Evolutionary conservation across 2,888 invertebrate genomes (phyloP), one percentile per base, ranked within the genome.

Genomic region (Beris morrisii): DNA sequence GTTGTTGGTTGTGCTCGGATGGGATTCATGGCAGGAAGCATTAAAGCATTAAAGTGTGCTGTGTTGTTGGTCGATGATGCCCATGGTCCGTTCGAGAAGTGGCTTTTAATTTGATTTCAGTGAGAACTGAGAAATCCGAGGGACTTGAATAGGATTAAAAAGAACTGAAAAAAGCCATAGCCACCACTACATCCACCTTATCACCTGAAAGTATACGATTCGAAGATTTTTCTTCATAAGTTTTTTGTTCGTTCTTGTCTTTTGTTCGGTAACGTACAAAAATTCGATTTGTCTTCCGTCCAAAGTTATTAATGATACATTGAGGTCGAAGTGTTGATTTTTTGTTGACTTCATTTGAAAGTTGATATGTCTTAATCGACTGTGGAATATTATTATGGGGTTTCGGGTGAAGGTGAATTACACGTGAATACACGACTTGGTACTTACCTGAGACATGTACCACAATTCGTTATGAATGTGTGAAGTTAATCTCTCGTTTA

Each of bases 1-100:
- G 38, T 38, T 38, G 38, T 54, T 48, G 61, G 50, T 61, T 43
- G 61, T 31, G 50, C 43, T 13, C 61, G 65, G 65, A 65, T 56
- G 65, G 65, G 64, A 53, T 64, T 46, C 56, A 65, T 65, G 55
- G 56, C 65, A 66, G 65, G 65, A 66, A 66, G 56, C 65, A 66
- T 66, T 52, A 52, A 56, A 57, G 53, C 32, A 58, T 58, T 44
- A 28, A 53, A 53, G 12, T 53, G 30, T 22, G 15, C 22, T 28
- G 53, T 12, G 28, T 22, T 53, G 53, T 12, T 53, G 53, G 53
- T 9, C 12, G 48, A 48, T 48, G 15, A 48, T 48, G 48, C 11
- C 45, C 13, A n/a, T 43, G 46, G 30, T n/a, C 15, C 31, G 32
- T 44, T 31, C 28, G 43, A 53, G 15, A 32, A 66, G 65, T 53